phyloP scores from a whole-genome alignment of 2,888 invertebrate genomes.

The Tenthredo amoena region DNA sequence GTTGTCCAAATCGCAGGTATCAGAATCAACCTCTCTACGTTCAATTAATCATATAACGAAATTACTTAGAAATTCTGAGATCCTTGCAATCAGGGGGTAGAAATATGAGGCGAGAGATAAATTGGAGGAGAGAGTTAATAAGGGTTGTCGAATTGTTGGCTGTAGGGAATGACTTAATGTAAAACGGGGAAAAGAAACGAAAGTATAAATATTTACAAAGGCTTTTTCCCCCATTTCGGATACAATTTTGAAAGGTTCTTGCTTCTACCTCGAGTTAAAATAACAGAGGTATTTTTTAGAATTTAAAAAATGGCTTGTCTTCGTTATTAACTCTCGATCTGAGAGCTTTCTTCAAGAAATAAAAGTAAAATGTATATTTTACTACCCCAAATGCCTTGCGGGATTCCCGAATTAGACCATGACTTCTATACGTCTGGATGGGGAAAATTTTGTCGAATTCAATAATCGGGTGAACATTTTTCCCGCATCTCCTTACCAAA shows the following conservation, averaged over 20 bases:
- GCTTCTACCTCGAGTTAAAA: not conserved
- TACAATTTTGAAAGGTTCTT: not conserved
- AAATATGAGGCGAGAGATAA: not conserved
- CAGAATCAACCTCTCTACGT: not conserved
- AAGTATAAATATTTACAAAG: constrained; percentile 31
- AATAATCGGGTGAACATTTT: not conserved
- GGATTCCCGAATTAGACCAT: not conserved
- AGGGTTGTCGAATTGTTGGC: too few species aligned
- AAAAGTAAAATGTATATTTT: not conserved
- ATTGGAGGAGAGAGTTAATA: not conserved
- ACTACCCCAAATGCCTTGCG: not conserved
- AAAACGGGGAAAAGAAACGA: constrained; percentile 3
- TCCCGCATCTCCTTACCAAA: not conserved
- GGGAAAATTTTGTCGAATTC: not conserved
- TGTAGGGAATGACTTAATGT: not conserved
- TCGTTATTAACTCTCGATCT: not conserved
- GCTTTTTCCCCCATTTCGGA: not conserved
- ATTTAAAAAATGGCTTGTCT: not conserved
- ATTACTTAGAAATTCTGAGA: not conserved
- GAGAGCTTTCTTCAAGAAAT: not conserved
- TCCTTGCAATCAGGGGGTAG: not conserved
- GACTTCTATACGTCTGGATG: not conserved
- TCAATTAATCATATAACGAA: not conserved
- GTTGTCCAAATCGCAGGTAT: too few species aligned
- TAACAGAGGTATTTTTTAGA: constrained; percentile 8